phyloP scores from a whole-genome alignment of 2,888 invertebrate species.

The Drosophila mulleri region DNA sequence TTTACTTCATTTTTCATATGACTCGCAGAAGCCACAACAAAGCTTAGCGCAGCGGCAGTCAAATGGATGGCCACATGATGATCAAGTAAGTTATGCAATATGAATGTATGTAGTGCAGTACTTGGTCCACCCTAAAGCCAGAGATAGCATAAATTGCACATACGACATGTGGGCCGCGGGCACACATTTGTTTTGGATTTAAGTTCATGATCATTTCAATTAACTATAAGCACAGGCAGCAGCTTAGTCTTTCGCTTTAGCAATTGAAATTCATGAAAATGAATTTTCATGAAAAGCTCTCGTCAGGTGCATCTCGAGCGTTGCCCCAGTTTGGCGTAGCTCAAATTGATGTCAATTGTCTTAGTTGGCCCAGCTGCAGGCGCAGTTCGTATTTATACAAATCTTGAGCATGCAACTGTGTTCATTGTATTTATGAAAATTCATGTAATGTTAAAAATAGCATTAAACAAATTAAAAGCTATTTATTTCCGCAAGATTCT shows the following conservation, averaged over 20 bases:
- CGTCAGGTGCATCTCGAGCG: constrained; percentile 56
- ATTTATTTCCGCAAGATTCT: constrained; percentile 16
- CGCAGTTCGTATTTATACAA: neutral
- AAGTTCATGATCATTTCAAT: constrained; percentile 78
- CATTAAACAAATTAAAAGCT: neutral
- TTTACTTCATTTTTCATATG: constrained; percentile 24
- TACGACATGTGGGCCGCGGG: constrained; percentile 39
- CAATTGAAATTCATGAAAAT: constrained; percentile 36
- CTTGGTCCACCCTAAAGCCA: constrained; percentile 26
- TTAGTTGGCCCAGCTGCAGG: constrained; percentile 22
- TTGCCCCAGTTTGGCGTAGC: constrained; percentile 27
- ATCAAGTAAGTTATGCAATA: constrained; percentile 55
- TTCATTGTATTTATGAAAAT: neutral
- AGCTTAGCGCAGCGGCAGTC: constrained; percentile 30
- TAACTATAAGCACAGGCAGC: constrained; percentile 20
- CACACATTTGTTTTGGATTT: constrained; percentile 27
- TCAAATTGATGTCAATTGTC: constrained; percentile 40
- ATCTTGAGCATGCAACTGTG: neutral
- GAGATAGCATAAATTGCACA: constrained; percentile 36
- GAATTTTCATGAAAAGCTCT: constrained; percentile 11
- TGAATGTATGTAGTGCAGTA: neutral
- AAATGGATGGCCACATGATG: constrained; percentile 33
- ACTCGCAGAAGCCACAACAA: constrained; percentile 55
- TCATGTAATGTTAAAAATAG: neutral
- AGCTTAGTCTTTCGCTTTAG: constrained; percentile 22